These are phyloP conservation scores for Sebastolobus alascanus DNA, from an alignment of 2,797 vertebrate genomes.

Conservation along the genomic window DNA sequence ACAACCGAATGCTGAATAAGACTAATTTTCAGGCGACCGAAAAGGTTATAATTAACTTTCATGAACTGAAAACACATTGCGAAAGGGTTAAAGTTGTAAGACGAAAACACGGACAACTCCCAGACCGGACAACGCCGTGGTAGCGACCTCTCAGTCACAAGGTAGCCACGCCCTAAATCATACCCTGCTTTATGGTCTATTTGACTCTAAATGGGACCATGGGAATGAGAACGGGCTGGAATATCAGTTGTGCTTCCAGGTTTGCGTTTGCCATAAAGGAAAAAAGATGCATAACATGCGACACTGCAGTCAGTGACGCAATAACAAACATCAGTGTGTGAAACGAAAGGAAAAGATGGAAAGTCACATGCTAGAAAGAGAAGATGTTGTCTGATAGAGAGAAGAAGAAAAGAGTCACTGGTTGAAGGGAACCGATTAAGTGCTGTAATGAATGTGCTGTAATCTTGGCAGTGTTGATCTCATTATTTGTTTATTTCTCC, in stretches of 20 bases:
- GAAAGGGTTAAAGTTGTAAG: no score
- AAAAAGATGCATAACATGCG: conserved; percentile 5
- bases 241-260: conserved; percentile 9
- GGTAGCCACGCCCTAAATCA: no score
- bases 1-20: no score
- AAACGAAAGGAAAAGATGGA: background rate
- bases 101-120: no score
- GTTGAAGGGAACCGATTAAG: conserved; percentile 64
- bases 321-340: background rate
- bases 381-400: conserved; percentile 41
- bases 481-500: conserved; percentile 76
- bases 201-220: no score
- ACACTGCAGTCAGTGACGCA: conserved; percentile 5
- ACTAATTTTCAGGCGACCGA: no score
- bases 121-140: no score
- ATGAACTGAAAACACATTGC: no score
- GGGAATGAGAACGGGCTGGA: no score
- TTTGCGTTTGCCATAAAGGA: background rate
- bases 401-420: conserved; percentile 38
- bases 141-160: no score
- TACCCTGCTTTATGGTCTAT: no score
- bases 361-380: background rate
- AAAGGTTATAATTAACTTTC: no score
- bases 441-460: conserved; percentile 65
- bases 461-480: conserved; percentile 69